These are phyloP conservation scores for Ornithoptera priamus DNA, from an alignment of 2,888 invertebrate species.

Conservation along the genomic window DNA sequence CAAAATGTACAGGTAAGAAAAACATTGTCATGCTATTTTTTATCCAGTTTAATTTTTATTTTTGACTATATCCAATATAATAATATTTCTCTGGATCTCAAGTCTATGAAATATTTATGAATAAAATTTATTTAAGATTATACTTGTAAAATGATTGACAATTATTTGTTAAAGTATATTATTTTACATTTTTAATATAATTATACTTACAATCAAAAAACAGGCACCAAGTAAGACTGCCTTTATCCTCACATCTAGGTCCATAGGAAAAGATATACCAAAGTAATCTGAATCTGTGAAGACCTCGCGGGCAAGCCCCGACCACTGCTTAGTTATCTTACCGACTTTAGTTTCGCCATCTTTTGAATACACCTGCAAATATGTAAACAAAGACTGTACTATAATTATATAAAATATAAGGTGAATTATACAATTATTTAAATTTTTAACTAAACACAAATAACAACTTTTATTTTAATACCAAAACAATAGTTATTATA, in stretches of 20 bases:
- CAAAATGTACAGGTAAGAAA: too few species aligned
- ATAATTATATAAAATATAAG: neutral
- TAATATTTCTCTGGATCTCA: too few species aligned
- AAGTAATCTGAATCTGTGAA: slow-evolving; percentile 94
- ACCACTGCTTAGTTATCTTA: slow-evolving; percentile 94
- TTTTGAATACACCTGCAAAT: slow-evolving; percentile 84
- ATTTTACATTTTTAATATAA: too few species aligned
- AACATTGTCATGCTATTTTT: too few species aligned
- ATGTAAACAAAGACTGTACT: neutral
- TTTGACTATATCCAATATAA: too few species aligned
- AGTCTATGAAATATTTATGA: too few species aligned
- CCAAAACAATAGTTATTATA: too few species aligned
- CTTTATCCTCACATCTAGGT: slow-evolving; percentile 92
- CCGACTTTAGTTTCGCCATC: slow-evolving; percentile 90
- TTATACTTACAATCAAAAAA: slow-evolving; percentile 86
- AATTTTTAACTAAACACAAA: neutral
- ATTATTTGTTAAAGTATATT: too few species aligned
- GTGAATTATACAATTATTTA: neutral
- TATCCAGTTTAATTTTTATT: too few species aligned
- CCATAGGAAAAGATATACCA: slow-evolving; percentile 94
- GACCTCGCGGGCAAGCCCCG: slow-evolving; percentile 88
- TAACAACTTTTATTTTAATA: too few species aligned
- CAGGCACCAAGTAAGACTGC: slow-evolving; percentile 89
- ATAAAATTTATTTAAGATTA: too few species aligned
- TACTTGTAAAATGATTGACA: too few species aligned